phyloP scores from a whole-genome alignment of 64 coral and sea anemone species.

The Orbicella faveolata region DNA sequence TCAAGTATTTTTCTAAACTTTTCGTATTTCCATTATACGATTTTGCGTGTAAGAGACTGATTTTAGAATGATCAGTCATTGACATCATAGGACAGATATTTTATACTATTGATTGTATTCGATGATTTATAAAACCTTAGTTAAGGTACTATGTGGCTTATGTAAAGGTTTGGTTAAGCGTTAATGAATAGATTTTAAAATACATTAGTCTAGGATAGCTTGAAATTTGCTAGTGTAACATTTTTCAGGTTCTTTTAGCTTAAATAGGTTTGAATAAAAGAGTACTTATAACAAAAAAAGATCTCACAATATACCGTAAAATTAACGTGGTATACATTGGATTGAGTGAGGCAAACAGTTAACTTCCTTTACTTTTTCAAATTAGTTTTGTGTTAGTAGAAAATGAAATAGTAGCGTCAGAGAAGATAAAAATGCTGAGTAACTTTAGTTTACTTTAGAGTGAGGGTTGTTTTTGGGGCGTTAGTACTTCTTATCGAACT shows the following conservation, averaged over 20 bases:
- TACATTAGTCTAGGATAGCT: not conserved
- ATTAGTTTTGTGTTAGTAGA: no score
- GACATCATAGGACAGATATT: not conserved
- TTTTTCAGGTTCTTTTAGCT: not conserved
- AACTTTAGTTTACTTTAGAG: no score
- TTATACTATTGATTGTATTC: not conserved
- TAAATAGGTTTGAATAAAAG: not conserved
- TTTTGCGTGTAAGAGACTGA: not conserved
- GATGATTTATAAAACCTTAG: no score
- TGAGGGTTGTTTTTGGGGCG: no score
- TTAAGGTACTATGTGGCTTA: no score
- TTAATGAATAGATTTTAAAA: not conserved
- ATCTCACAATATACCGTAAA: not conserved
- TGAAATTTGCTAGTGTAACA: not conserved
- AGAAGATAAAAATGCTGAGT: no score
- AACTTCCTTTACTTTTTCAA: no score
- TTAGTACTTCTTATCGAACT: not conserved
- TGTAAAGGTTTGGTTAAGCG: no score
- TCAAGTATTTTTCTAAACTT: conserved; percentile 1
- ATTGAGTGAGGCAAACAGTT: no score
- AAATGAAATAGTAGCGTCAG: no score
- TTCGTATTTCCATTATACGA: not conserved
- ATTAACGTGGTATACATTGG: no score
- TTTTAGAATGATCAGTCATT: not conserved
- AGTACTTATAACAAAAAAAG: not conserved